Conservation (phyloP, 2,113 vertebrate species). For the Lepisosteus oculatus region DNA sequence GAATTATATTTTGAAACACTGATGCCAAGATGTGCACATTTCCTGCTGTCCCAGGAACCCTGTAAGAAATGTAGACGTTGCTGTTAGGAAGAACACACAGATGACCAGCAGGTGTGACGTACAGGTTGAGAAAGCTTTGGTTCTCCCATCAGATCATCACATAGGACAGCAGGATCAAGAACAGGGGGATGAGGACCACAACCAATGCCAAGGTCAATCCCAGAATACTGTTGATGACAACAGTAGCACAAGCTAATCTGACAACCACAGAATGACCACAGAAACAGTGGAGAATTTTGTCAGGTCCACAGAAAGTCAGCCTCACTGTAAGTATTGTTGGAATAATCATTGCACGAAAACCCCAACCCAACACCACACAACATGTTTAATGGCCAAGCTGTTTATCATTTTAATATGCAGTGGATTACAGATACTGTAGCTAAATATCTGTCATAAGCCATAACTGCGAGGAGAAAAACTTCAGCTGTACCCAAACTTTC, state of each 20-base stretch:
- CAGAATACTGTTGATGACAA: background rate
- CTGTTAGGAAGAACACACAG: background rate
- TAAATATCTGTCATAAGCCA: slow-evolving; percentile 49
- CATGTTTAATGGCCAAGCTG: slow-evolving; percentile 29
- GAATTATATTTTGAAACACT: background rate
- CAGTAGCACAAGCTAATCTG: background rate
- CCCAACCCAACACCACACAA: slow-evolving; percentile 35
- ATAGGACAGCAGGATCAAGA: background rate
- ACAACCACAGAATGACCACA: background rate
- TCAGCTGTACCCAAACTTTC: slow-evolving; percentile 35
- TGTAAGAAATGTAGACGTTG: background rate
- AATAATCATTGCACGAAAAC: slow-evolving; percentile 40
- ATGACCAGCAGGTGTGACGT: background rate
- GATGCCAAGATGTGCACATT: background rate
- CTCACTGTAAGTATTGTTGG: slow-evolving; percentile 39
- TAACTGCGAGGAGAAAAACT: slow-evolving; percentile 38
- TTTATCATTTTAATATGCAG: slow-evolving; percentile 40
- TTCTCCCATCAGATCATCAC: background rate
- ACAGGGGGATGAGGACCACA: background rate
- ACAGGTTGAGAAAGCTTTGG: background rate
- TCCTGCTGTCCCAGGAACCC: background rate
- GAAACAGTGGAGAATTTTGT: background rate
- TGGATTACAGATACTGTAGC: slow-evolving; percentile 43
- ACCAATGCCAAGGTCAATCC: background rate
- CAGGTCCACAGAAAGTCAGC: slow-evolving; percentile 19